phyloP scores from a whole-genome alignment of 2,888 invertebrate species.

The Chorisops tibialis region DNA sequence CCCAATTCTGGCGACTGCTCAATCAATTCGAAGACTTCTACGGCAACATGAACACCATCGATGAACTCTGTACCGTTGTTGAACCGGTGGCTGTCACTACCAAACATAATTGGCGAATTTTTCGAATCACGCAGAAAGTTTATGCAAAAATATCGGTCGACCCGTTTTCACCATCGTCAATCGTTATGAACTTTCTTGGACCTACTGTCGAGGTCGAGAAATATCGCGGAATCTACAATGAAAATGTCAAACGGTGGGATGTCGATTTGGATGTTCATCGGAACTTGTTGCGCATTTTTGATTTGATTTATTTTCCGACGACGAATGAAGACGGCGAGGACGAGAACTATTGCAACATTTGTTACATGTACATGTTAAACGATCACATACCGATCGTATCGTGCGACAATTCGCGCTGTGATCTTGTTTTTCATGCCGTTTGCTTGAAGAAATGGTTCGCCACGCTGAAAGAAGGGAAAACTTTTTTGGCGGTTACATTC shows the following conservation, averaged over 20 bases:
- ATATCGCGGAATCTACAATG: conserved; percentile 42
- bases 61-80: conserved; percentile 48
- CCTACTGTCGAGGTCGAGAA: conserved; percentile 46
- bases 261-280: conserved; percentile 46
- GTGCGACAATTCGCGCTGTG: conserved; percentile 47
- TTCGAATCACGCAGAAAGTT: conserved; percentile 46
- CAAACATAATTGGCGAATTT: conserved; percentile 45
- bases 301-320: conserved; percentile 50
- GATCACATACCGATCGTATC: conserved; percentile 48
- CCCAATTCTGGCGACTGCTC: conserved; percentile 40
- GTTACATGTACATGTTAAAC: conserved; percentile 45
- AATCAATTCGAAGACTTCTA: conserved; percentile 47
- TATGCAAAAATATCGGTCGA: conserved; percentile 46
- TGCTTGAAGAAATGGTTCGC: conserved; percentile 50
- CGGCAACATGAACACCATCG: conserved; percentile 42
- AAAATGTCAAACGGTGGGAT: conserved; percentile 47
- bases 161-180: conserved; percentile 45
- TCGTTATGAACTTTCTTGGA: conserved; percentile 46
- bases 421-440: conserved; percentile 45
- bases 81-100: conserved; percentile 43
- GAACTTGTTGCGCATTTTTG: conserved; percentile 49
- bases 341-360: conserved; percentile 46
- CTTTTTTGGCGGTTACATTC: conserved; percentile 46
- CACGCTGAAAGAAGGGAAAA: conserved; percentile 44
- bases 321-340: conserved; percentile 31